phyloP scores from a whole-genome alignment of 2,797 vertebrate genomes.

The Scomberomorus guttatus region DNA sequence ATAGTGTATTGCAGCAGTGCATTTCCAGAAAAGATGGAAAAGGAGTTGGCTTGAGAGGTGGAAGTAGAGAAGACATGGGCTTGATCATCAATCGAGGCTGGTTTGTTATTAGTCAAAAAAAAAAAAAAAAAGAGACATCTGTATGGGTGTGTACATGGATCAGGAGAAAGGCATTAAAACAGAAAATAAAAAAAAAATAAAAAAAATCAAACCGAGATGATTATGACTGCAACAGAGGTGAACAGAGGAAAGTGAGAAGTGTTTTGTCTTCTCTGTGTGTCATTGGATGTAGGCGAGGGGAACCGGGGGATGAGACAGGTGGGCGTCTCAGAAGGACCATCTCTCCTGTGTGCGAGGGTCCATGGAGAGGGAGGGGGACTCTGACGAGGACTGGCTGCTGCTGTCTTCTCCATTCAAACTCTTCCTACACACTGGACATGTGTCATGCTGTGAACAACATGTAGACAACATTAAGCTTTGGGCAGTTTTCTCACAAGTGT shows the following conservation, averaged over 20 bases:
- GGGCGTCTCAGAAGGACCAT: slow-evolving; percentile 94
- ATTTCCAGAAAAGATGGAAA: slow-evolving; percentile 58
- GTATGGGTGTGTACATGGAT: slow-evolving; percentile 47
- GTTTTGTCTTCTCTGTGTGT: slow-evolving; percentile 45
- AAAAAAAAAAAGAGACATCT: slow-evolving; percentile 42
- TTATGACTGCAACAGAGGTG: slow-evolving; percentile 68
- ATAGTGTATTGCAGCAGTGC: slow-evolving; percentile 69
- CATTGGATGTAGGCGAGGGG: slow-evolving; percentile 53
- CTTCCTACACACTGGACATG: slow-evolving; percentile 98
- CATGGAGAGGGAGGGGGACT: slow-evolving; percentile 88
- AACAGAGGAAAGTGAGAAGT: slow-evolving; percentile 64
- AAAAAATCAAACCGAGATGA: slow-evolving; percentile 67
- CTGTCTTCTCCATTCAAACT: slow-evolving; percentile 95
- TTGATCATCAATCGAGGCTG: slow-evolving; percentile 55
- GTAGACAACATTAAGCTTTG: slow-evolving; percentile 25
- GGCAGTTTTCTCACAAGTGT: slow-evolving; percentile 5
- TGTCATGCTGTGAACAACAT: slow-evolving; percentile 90
- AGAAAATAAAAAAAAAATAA: slow-evolving; percentile 51
- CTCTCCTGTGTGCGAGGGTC: slow-evolving; percentile 92
- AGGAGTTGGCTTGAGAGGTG: slow-evolving; percentile 36
- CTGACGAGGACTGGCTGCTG: slow-evolving; percentile 86
- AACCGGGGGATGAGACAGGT: slow-evolving; percentile 39
- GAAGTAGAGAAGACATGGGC: slow-evolving; percentile 30
- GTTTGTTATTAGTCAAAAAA: slow-evolving; percentile 59
- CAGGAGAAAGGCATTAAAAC: slow-evolving; percentile 70